Percentiles rank a stretch among this genome's conserved stretches.
Evolutionary conservation across 2,797 vertebrate genomes (phyloP).

Genomic region (Thripadectes ignobilis): DNA sequence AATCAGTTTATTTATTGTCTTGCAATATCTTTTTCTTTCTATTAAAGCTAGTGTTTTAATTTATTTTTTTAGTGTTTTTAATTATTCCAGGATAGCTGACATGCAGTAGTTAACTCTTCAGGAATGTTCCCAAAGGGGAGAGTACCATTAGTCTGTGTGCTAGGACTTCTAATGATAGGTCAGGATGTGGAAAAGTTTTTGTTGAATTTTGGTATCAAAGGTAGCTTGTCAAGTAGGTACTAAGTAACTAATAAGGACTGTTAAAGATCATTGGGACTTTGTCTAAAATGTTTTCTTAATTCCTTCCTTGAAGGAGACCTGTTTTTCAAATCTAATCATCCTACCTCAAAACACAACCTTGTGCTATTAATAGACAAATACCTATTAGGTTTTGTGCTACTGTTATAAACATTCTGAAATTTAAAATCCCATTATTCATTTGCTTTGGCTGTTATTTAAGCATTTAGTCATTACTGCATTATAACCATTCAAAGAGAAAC

Average conservation of each 20-base stretch:
- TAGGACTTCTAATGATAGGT: background rate
- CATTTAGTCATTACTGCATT: background rate
- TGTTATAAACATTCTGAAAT: background rate
- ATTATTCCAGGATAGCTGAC: background rate
- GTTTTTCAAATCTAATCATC: background rate
- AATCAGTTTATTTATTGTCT: background rate
- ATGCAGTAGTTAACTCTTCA: background rate
- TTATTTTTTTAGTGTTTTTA: background rate
- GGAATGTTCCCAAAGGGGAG: background rate
- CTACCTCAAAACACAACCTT: background rate
- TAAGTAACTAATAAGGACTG: background rate
- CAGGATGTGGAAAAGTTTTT: background rate
- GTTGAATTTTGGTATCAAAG: background rate
- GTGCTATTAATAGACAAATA: background rate
- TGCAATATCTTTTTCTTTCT: background rate
- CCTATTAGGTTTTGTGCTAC: background rate
- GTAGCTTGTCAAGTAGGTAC: background rate
- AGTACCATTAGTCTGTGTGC: background rate
- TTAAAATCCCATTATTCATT: background rate
- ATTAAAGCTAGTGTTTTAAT: background rate
- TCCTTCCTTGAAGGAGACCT: background rate
- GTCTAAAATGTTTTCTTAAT: background rate
- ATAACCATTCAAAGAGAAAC: background rate
- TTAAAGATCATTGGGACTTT: background rate
- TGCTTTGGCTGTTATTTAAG: background rate